Evolutionary conservation across 2,113 vertebrate genomes (phyloP).

Genomic region (Pachyramphus minor): DNA sequence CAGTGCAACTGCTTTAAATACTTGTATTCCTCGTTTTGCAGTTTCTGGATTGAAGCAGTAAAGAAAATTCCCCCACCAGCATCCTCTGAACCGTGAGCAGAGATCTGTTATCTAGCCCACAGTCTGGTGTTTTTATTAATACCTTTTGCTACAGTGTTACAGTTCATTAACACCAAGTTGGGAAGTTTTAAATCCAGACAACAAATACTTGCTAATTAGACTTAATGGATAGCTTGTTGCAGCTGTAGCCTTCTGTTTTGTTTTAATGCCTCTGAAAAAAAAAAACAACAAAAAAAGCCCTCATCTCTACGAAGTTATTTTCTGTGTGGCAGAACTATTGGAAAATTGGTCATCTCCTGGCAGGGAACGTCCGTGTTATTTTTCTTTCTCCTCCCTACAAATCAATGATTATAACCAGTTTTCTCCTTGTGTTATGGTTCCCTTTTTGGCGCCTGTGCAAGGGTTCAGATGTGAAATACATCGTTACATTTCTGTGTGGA

Average conservation of each 20-base stretch:
- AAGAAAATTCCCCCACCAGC: background rate
- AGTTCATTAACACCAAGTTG: constrained; percentile 34
- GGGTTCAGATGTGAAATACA: background rate
- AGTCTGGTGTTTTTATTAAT: constrained; percentile 17
- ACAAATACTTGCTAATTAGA: constrained; percentile 40
- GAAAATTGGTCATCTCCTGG: constrained; percentile 54
- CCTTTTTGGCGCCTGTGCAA: background rate
- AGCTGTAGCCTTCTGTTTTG: constrained; percentile 29
- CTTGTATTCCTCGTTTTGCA: background rate
- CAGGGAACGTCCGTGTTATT: background rate
- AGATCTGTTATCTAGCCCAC: background rate
- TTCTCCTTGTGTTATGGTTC: background rate
- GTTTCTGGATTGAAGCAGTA: background rate
- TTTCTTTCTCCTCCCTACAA: constrained; percentile 1
- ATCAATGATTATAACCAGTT: constrained; percentile 15
- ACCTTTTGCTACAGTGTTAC: constrained; percentile 12
- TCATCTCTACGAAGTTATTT: background rate
- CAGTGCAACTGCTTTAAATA: background rate
- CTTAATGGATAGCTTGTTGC: constrained; percentile 47
- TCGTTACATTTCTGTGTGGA: constrained; percentile 3
- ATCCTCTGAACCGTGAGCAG: background rate
- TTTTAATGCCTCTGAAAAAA: background rate
- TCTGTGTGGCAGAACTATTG: constrained; percentile 8
- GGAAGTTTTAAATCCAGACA: constrained; percentile 50
- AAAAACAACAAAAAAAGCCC: background rate